Percentiles rank a stretch among this genome's conserved stretches.
phyloP scores from a whole-genome alignment of 2,888 invertebrate genomes.

The Chloromyia formosa region DNA sequence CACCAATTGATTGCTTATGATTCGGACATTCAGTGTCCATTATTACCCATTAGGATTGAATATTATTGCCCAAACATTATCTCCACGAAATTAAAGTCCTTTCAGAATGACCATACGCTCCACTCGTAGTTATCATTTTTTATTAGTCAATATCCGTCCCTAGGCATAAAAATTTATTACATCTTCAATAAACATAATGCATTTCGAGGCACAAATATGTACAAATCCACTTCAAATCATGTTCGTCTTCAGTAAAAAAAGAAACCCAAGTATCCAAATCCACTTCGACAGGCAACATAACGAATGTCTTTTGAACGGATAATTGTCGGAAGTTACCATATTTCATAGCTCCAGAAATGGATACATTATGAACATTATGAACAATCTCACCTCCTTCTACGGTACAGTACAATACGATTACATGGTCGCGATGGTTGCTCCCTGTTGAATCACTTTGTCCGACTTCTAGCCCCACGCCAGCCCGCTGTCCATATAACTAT shows the following conservation, averaged over 20 bases:
- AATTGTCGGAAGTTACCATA: conserved; percentile 48
- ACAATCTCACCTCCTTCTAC: conserved; percentile 19
- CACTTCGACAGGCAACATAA: conserved; percentile 42
- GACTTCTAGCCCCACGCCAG: not conserved
- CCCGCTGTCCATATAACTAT: not conserved
- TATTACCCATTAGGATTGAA: not conserved
- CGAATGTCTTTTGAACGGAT: conserved; percentile 45
- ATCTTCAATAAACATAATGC: conserved; percentile 29
- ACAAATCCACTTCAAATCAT: conserved; percentile 37
- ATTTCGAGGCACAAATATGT: conserved; percentile 12
- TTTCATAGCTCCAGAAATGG: conserved; percentile 47
- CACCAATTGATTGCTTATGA: too few relatives aligned
- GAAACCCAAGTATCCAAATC: not conserved
- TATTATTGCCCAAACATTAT: not conserved
- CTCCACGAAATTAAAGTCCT: not conserved
- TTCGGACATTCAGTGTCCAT: too few relatives aligned
- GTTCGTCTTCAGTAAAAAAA: conserved; percentile 15
- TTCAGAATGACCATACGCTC: conserved; percentile 1
- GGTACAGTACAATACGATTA: not conserved
- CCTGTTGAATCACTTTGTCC: conserved; percentile 34
- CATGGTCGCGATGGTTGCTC: conserved; percentile 6
- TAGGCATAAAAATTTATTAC: conserved; percentile 25
- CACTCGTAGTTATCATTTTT: not conserved
- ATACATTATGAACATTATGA: conserved; percentile 44
- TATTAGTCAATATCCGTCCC: conserved; percentile 6